Evolutionary conservation across 2,797 vertebrate species (phyloP).

Genomic region (Propithecus perrieri): DNA sequence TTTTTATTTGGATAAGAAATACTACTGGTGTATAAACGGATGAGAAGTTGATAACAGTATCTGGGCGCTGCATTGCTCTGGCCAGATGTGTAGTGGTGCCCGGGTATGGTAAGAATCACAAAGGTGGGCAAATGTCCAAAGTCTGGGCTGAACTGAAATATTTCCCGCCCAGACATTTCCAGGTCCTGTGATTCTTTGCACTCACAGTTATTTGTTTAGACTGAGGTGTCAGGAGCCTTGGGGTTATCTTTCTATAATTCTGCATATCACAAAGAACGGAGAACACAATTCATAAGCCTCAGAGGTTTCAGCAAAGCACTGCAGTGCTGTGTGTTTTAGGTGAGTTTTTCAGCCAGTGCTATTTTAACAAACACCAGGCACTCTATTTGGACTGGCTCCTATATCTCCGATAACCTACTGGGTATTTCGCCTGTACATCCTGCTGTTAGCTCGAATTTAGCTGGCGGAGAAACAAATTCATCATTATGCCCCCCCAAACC

Average conservation of each 20-base stretch:
- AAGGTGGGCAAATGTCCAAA: not conserved
- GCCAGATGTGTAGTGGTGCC: not conserved
- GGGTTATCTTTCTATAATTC: not conserved
- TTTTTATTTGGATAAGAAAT: not conserved
- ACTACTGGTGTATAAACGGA: not conserved
- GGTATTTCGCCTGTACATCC: not conserved
- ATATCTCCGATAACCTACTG: not conserved
- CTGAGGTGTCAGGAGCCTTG: not conserved
- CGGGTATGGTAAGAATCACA: not conserved
- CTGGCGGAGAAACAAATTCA: conserved; percentile 15
- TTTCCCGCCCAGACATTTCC: not conserved
- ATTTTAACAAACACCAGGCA: not conserved
- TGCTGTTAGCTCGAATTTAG: not conserved
- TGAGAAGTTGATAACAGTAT: not conserved
- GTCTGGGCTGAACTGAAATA: not conserved
- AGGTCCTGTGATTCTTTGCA: not conserved
- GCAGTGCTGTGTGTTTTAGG: not conserved
- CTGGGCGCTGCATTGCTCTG: accelerated
- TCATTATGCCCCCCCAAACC: not conserved
- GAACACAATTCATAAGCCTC: not conserved
- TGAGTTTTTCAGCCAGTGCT: not conserved
- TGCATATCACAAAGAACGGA: not conserved
- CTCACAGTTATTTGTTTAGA: not conserved
- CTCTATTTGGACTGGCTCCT: not conserved
- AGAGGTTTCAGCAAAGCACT: not conserved